Evolutionary conservation across 2,797 vertebrate species (phyloP), one percentile per base, ranked within the genome.

Genomic region (Xerus rutilus): DNA sequence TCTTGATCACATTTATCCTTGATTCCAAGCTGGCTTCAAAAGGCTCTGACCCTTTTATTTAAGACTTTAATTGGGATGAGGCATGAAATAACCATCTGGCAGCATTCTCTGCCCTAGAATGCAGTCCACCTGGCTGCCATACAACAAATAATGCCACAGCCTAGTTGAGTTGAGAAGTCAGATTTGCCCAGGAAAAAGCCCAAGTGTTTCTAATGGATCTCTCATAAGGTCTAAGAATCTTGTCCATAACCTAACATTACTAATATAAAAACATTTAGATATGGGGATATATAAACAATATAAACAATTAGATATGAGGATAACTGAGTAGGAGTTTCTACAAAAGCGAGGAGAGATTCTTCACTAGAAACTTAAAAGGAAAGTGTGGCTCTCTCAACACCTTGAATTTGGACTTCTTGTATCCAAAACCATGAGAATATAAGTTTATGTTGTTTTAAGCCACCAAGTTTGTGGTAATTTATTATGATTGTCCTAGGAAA

Each of bases 21-120:
- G 54, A 89, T 59, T 69, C 49, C 47, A 83, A 73, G 70, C 28
- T 92, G 43, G 35, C 7, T 82, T 81, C 25, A 73, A 25, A 83
- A 92, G 54, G 11, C 64, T 74, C 13, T 93, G 77, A 86, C n/a
- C 70, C 59, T 91, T 93, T 95, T 85, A 35, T 62, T 89, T 89
- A 92, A 92, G 59, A 78, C 65, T 25, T 78, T 78, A 92, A 86
- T 84, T 92, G 43, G 18, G 28, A 74, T 57, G 72, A 73, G 23
- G 5, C 65, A 64, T 47, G 43, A 7, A 93, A 78, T 82, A 92
- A 57, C 35, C 35, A 94, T 59, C 57, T 92, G 92, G 65, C 49
- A 81, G 30, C 2, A 11, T 79, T 95, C 23, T 76, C 25, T 62
- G 23, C 4, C 64, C 65, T 35, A 59, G n/a, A 94, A 88, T 77